Conservation (phyloP, 2,113 vertebrate species). For the Chaenogobius annularis region DNA sequence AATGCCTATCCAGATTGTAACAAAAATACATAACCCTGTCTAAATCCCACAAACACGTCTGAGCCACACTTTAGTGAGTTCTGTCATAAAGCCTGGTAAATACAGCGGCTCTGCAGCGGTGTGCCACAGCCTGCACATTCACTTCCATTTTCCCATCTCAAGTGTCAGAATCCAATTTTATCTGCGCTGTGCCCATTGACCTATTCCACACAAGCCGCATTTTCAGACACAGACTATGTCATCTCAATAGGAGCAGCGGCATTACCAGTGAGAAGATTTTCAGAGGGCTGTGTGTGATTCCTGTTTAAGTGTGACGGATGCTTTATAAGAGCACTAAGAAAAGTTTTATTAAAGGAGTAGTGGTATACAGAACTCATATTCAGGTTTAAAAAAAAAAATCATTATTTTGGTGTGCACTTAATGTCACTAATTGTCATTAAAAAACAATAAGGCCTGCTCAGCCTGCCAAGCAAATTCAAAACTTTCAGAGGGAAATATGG, state of each 20-base stretch:
- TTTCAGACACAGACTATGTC: slow-evolving; percentile 7
- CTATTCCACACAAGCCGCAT: slow-evolving; percentile 5
- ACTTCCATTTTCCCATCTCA: slow-evolving; percentile 14
- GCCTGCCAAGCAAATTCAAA: too few species aligned
- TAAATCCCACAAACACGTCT: slow-evolving; percentile 1
- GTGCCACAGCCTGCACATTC: background rate
- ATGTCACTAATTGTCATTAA: too few species aligned
- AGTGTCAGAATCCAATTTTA: slow-evolving; percentile 15
- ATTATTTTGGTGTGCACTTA: too few species aligned
- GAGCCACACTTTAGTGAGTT: background rate
- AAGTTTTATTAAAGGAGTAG: background rate
- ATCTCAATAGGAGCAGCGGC: background rate
- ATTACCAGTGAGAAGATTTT: background rate
- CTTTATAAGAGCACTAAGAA: background rate
- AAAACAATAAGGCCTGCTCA: too few species aligned
- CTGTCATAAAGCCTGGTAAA: slow-evolving; percentile 10
- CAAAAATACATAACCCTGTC: slow-evolving; percentile 7
- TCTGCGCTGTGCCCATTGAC: slow-evolving; percentile 6
- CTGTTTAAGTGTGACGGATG: slow-evolving; percentile 4
- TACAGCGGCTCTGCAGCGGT: slow-evolving; percentile 1
- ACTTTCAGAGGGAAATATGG: too few species aligned
- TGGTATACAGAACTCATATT: background rate
- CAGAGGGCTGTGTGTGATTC: background rate
- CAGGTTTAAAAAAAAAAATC: background rate
- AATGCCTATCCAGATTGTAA: background rate